phyloP scores from a whole-genome alignment of 2,113 vertebrate species.

The Tursiops truncatus region DNA sequence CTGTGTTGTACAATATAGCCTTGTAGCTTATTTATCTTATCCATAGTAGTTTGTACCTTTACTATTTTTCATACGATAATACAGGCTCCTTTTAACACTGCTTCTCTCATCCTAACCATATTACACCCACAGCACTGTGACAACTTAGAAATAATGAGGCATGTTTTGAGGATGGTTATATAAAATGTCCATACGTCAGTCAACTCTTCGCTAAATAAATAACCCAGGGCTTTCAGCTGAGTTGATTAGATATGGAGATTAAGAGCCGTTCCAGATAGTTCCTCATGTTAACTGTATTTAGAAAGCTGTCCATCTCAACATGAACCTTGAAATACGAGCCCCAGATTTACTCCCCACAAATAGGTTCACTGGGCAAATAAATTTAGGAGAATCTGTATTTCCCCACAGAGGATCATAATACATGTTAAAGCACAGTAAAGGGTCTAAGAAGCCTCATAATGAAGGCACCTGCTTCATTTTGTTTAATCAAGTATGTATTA shows the following conservation, averaged over 20 bases:
- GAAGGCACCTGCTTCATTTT: slow-evolving; percentile 22
- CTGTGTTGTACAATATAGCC: background rate
- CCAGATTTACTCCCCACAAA: background rate
- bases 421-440: background rate
- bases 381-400: slow-evolving; percentile 9
- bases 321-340: background rate
- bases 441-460: background rate
- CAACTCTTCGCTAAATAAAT: background rate
- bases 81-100: background rate
- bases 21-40: background rate
- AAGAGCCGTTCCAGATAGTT: background rate
- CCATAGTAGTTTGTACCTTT: background rate
- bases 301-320: background rate
- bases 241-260: background rate
- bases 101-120: background rate
- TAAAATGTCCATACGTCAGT: background rate
- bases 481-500: slow-evolving; percentile 30
- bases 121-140: background rate
- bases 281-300: background rate
- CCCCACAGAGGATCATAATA: background rate
- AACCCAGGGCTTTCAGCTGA: background rate
- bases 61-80: background rate
- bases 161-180: background rate
- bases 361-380: background rate
- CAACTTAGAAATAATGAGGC: background rate